phyloP scores from a whole-genome alignment of 2,888 invertebrate species.

The Sphecodes monilicornis region DNA sequence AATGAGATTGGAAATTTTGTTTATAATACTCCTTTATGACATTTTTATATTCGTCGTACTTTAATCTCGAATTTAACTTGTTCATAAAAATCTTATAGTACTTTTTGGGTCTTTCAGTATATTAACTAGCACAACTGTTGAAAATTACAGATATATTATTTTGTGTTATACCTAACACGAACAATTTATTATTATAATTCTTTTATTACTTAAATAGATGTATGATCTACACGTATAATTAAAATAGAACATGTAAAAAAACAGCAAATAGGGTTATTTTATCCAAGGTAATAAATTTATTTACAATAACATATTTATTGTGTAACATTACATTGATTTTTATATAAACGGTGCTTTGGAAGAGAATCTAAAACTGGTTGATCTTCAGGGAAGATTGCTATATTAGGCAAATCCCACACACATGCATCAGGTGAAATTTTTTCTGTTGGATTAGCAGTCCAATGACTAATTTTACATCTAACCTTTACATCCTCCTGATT shows the following conservation, averaged over 20 bases:
- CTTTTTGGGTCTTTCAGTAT: background rate
- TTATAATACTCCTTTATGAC: background rate
- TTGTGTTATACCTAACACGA: background rate
- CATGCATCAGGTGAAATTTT: slow-evolving; percentile 78
- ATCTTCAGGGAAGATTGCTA: slow-evolving; percentile 87
- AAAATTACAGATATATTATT: background rate
- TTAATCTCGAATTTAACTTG: background rate
- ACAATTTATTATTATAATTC: background rate
- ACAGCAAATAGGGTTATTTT: background rate
- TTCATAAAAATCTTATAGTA: too few species aligned
- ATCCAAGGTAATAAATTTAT: slow-evolving; percentile 43
- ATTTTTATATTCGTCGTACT: background rate
- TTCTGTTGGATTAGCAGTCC: slow-evolving; percentile 86
- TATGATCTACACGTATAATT: background rate
- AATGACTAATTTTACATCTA: slow-evolving; percentile 92
- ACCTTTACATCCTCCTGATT: slow-evolving; percentile 90
- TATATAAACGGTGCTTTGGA: slow-evolving; percentile 63
- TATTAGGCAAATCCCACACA: slow-evolving; percentile 85
- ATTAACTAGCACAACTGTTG: background rate
- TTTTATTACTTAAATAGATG: background rate
- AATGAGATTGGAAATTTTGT: background rate
- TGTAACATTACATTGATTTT: background rate
- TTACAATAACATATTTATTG: slow-evolving; percentile 25
- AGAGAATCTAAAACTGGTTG: slow-evolving; percentile 80
- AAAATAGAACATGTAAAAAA: too few species aligned